Evolutionary conservation across 2,113 vertebrate species (phyloP).

Genomic region (cat (Felis catus)): DNA sequence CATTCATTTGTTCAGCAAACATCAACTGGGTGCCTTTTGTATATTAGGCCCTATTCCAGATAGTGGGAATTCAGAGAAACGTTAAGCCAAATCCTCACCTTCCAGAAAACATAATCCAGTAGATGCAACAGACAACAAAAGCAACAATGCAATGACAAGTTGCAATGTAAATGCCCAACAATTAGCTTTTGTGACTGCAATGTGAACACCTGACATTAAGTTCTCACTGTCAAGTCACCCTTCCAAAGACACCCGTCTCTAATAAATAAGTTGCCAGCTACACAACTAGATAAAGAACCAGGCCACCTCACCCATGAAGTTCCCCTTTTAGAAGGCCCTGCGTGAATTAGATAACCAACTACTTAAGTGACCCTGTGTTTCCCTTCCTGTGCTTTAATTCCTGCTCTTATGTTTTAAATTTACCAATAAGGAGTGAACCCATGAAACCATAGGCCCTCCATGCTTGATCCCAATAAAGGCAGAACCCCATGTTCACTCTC

Average conservation of each 20-base stretch:
- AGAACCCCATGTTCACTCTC: not conserved
- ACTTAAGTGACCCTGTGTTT: not conserved
- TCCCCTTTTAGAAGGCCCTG: not conserved
- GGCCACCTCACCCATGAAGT: not conserved
- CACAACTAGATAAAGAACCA: not conserved
- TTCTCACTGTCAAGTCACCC: not conserved
- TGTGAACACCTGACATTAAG: not conserved
- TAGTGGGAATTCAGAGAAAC: not conserved
- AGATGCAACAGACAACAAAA: not conserved
- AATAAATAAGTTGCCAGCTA: not conserved
- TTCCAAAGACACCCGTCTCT: not conserved
- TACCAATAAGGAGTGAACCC: not conserved
- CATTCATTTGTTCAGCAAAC: slow-evolving; percentile 24
- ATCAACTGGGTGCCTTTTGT: not conserved
- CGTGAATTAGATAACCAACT: not conserved
- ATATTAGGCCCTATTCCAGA: not conserved
- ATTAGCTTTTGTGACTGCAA: not conserved
- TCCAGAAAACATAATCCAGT: not conserved
- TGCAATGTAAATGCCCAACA: not conserved
- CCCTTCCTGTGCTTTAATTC: not conserved
- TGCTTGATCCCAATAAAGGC: not conserved
- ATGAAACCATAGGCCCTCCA: not conserved
- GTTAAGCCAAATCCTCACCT: not conserved
- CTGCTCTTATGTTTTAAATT: not conserved
- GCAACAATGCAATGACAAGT: not conserved